A percentile compares a stretch with the other conserved stretches of the same genome.
These are phyloP conservation scores for Pipistrellus nathusii DNA, from an alignment of 2,797 vertebrate genomes.

Conservation along the genomic window DNA sequence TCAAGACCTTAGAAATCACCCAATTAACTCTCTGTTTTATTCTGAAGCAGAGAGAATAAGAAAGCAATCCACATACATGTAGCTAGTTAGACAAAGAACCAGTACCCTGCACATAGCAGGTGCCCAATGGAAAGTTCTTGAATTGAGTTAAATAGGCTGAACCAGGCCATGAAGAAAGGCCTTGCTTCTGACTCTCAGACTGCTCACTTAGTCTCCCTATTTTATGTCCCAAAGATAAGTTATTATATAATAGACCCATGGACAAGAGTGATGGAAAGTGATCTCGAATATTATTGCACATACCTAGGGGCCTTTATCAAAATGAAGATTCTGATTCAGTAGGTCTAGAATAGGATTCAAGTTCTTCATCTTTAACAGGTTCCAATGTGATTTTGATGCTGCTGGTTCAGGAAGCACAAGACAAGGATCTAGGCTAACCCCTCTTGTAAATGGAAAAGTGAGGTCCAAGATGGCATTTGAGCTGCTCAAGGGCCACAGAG, in stretches of 20 bases:
- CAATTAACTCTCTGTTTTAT: not conserved
- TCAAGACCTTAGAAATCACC: not conserved
- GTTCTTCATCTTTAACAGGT: conserved; percentile 12
- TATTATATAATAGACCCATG: not conserved
- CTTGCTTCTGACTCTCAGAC: not conserved
- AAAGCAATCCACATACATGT: not conserved
- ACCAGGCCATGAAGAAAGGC: not conserved
- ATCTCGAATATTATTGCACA: not conserved
- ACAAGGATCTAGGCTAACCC: not conserved
- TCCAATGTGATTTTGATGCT: not conserved
- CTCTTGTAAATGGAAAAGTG: not conserved
- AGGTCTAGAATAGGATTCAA: not conserved
- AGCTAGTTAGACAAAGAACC: not conserved
- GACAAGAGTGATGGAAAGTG: not conserved
- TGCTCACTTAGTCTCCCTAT: not conserved
- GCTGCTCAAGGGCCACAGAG: not conserved
- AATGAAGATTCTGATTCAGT: not conserved
- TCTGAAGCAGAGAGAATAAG: not conserved
- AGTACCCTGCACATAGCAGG: not conserved
- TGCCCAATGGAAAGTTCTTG: not conserved
- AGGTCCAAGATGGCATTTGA: not conserved
- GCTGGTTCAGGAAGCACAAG: not conserved
- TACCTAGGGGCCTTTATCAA: not conserved
- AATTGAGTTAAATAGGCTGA: not conserved
- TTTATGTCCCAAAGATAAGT: not conserved